Percentiles rank a stretch among this genome's conserved stretches.
Evolutionary conservation across 1,140 invertebrate species (phyloP).

Genomic region (Pseudachorutes palmiensis): DNA sequence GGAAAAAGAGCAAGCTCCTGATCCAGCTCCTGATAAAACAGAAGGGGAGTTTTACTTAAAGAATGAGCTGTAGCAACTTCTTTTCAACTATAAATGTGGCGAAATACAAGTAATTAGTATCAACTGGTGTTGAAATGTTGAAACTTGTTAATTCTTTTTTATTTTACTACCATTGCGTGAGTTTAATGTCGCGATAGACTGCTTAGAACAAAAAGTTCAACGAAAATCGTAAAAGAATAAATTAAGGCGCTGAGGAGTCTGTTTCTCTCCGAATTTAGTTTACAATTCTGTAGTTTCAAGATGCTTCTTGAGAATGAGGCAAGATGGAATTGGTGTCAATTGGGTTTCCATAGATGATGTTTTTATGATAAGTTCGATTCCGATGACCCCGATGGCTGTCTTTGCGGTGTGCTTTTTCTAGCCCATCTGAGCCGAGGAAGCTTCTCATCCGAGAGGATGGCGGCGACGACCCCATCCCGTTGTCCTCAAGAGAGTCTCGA

Average conservation of each 20-base stretch:
- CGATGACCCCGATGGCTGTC: constrained; percentile 24
- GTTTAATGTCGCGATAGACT: too few relatives aligned
- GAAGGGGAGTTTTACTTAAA: too few relatives aligned
- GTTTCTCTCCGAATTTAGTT: neutral
- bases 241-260: neutral
- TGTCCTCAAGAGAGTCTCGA: constrained; percentile 76
- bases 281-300: constrained; percentile 38
- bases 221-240: constrained; percentile 3
- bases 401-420: constrained; percentile 27
- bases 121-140: too few relatives aligned
- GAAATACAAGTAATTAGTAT: too few relatives aligned
- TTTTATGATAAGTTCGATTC: constrained; percentile 33
- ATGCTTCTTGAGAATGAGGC: constrained; percentile 38
- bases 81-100: too few relatives aligned
- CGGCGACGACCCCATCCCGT: constrained; percentile 54
- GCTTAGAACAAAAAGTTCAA: too few relatives aligned
- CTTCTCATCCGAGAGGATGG: constrained; percentile 37
- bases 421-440: constrained; percentile 32
- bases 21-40: too few relatives aligned
- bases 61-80: too few relatives aligned
- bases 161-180: too few relatives aligned
- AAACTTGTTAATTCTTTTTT: too few relatives aligned
- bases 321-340: constrained; percentile 30
- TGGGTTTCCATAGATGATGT: constrained; percentile 34
- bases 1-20: neutral